Evolutionary conservation across 2,888 invertebrate genomes (phyloP).

Genomic region (Aporophyla lueneburgensis): DNA sequence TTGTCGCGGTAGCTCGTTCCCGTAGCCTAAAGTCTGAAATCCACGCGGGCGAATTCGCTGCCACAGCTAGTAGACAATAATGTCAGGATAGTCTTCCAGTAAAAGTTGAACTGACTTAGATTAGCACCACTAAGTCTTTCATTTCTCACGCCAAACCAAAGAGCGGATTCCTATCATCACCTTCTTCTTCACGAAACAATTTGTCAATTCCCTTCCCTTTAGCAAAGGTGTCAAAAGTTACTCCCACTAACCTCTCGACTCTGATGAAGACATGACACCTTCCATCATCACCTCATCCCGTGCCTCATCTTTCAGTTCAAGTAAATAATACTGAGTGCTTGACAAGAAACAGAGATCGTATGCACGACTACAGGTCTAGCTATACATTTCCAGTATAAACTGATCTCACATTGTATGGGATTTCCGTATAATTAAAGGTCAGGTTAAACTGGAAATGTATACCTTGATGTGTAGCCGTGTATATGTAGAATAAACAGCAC

Average conservation of each 20-base stretch:
- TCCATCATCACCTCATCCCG: conserved; percentile 9
- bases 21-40: too few species aligned
- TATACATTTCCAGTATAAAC: too few species aligned
- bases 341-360: conserved; percentile 8
- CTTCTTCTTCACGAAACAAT: neutral
- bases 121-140: neutral
- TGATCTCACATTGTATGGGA: too few species aligned
- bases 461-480: too few species aligned
- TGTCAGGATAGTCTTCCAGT: neutral
- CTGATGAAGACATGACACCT: conserved; percentile 27
- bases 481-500: too few species aligned
- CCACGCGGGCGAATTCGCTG: too few species aligned
- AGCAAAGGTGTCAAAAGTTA: neutral
- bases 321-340: conserved; percentile 20
- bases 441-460: too few species aligned
- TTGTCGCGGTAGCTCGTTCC: too few species aligned
- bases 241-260: neutral
- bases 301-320: conserved; percentile 1
- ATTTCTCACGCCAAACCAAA: neutral
- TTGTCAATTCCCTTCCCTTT: conserved; percentile 15
- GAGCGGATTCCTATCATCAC: neutral
- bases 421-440: too few species aligned
- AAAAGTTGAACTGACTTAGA: neutral
- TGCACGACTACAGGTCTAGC: too few species aligned
- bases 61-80: neutral